Conservation (phyloP, 2,888 invertebrate genomes). For the Papilio demoleus region DNA sequence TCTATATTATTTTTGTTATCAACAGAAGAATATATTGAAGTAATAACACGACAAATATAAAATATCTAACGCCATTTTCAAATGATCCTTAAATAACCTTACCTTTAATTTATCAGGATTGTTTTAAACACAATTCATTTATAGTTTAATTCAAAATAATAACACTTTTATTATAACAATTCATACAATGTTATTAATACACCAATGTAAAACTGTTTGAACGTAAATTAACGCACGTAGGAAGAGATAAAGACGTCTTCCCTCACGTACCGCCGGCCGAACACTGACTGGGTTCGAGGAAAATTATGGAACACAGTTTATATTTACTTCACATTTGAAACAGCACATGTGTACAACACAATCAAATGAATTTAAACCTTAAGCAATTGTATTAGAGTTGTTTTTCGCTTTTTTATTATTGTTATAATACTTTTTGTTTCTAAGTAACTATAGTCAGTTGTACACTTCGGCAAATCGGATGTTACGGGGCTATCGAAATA, state of each 20-base stretch:
- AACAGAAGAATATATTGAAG: not conserved
- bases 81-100: not conserved
- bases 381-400: not conserved
- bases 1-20: too few relatives aligned
- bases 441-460: conserved; percentile 27
- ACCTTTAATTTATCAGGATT: not conserved
- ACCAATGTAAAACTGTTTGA: not conserved
- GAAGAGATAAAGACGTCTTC: not conserved
- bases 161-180: not conserved
- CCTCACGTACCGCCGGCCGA: not conserved
- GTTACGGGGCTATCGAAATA: conserved; percentile 38
- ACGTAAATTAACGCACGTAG: conserved; percentile 27
- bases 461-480: conserved; percentile 38
- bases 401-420: not conserved
- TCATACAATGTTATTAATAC: conserved; percentile 9
- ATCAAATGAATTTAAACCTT: not conserved
- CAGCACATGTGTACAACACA: conserved; percentile 16
- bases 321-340: conserved; percentile 8
- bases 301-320: conserved; percentile 38
- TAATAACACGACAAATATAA: not conserved
- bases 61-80: not conserved
- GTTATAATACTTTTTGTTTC: not conserved
- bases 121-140: not conserved
- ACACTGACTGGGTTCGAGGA: conserved; percentile 24
- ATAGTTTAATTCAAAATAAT: not conserved